Evolutionary conservation across 2,113 vertebrate genomes (phyloP).

Genomic region (Platysteira castanea): DNA sequence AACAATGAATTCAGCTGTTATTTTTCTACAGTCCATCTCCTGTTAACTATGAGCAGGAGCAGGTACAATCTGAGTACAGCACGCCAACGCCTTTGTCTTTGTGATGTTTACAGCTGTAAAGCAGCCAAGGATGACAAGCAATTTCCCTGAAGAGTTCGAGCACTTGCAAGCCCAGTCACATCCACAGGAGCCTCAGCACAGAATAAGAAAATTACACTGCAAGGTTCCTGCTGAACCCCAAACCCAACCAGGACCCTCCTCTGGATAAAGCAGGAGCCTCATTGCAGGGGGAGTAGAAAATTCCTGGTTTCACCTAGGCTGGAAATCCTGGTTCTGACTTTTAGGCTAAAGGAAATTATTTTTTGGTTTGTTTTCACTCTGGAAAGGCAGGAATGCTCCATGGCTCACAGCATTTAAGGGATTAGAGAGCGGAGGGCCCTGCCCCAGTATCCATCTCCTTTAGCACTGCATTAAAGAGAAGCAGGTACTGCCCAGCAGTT

Average conservation of each 20-base stretch:
- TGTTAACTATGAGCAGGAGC: neutral
- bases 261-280: neutral
- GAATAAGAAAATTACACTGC: neutral
- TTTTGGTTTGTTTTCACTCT: neutral
- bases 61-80: neutral
- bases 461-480: neutral
- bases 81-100: neutral
- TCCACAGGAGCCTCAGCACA: neutral
- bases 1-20: neutral
- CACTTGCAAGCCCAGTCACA: slow-evolving; percentile 15
- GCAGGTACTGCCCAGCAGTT: neutral
- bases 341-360: neutral
- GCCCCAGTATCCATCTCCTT: neutral
- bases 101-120: slow-evolving; percentile 23
- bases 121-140: neutral
- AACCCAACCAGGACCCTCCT: neutral
- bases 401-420: neutral
- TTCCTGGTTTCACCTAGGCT: neutral
- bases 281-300: neutral
- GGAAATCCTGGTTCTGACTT: neutral
- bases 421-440: neutral
- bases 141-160: slow-evolving; percentile 10
- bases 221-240: neutral
- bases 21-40: neutral
- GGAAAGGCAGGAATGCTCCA: neutral